Evolutionary conservation across 1,140 invertebrate genomes (phyloP).

Genomic region (Varroa destructor): DNA sequence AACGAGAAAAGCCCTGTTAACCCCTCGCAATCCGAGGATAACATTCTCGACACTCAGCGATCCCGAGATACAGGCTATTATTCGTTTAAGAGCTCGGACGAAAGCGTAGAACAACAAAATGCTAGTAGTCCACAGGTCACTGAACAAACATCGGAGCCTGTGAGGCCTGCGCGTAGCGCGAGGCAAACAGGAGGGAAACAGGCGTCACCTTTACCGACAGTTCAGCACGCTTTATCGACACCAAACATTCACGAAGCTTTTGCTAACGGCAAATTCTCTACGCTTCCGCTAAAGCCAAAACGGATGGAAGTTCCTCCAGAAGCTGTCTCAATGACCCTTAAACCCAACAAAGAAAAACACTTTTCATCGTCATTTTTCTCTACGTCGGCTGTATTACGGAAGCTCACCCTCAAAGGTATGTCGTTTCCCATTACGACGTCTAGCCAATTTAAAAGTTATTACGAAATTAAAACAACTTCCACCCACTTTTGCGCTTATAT

Average conservation of each 20-base stretch:
- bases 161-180: conserved; percentile 2
- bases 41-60: conserved; percentile 33
- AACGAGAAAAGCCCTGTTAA: conserved; percentile 7
- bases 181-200: conserved; percentile 6
- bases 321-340: conserved; percentile 22
- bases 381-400: conserved; percentile 35
- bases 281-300: conserved; percentile 21
- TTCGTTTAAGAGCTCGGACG: conserved; percentile 35
- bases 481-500: no score
- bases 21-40: conserved; percentile 34
- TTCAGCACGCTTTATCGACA: not conserved
- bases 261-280: conserved; percentile 20
- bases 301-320: conserved; percentile 15
- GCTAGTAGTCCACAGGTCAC: not conserved
- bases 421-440: not conserved
- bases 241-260: conserved; percentile 27
- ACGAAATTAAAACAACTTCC: no score
- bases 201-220: not conserved
- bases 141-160: conserved; percentile 2
- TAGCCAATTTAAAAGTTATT: no score
- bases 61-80: conserved; percentile 36
- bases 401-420: conserved; percentile 32
- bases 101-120: conserved; percentile 31
- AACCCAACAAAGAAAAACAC: conserved; percentile 19
- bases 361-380: conserved; percentile 34